A percentile compares a stretch with the other conserved stretches of the same genome.
Conservation (phyloP, 2,113 vertebrate genomes). For the Puffinus mauretanicus region DNA sequence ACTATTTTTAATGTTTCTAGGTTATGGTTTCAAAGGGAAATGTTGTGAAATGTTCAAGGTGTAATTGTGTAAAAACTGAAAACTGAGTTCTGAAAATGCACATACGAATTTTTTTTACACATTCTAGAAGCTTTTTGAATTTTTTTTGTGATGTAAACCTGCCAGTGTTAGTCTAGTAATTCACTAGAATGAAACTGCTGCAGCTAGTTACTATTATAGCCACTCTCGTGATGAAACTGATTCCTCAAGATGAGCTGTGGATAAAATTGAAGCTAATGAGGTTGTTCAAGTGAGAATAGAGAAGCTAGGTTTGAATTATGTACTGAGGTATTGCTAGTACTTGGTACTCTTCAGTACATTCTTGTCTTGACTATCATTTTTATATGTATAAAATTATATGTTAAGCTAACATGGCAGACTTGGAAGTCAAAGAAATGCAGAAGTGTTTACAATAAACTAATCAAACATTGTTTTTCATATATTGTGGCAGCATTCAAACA, state of each 20-base stretch:
- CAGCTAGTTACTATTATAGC: background rate
- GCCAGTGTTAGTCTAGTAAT: background rate
- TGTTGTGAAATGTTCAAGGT: conserved; percentile 35
- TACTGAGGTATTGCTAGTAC: background rate
- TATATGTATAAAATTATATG: background rate
- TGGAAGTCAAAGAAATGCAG: background rate
- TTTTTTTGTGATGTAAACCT: background rate
- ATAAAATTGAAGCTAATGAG: background rate
- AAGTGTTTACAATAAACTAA: background rate
- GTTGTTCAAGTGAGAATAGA: background rate
- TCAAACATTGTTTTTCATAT: background rate
- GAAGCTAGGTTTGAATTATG: background rate
- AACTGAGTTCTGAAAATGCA: background rate
- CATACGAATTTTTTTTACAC: rapidly evolving
- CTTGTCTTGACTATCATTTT: background rate
- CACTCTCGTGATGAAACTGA: background rate
- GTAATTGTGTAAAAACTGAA: background rate
- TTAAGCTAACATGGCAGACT: background rate
- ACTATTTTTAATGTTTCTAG: background rate
- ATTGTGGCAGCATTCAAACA: background rate
- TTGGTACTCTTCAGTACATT: background rate
- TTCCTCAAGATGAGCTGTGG: background rate
- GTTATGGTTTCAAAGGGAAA: conserved; percentile 35
- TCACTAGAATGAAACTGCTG: background rate
- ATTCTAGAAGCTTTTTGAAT: background rate